phyloP scores from a whole-genome alignment of 2,888 invertebrate species.

The Amaurobius ferox region DNA sequence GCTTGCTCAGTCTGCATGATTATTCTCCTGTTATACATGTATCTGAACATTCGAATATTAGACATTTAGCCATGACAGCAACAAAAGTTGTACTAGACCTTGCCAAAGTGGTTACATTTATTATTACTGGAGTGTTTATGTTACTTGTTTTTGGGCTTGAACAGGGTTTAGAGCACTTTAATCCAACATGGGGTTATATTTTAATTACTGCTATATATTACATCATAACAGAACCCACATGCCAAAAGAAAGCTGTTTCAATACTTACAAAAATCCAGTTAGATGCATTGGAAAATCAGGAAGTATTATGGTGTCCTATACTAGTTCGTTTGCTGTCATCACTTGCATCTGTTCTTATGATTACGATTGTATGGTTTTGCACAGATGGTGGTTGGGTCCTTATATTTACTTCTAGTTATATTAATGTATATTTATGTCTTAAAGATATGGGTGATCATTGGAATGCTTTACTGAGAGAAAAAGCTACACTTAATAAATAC shows the following conservation, averaged over 20 bases:
- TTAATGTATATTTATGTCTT: constrained; percentile 71
- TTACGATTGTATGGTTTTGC: constrained; percentile 71
- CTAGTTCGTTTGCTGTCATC: constrained; percentile 78
- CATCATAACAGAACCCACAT: constrained; percentile 83
- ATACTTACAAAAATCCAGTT: constrained; percentile 81
- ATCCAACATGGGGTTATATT: constrained; percentile 84
- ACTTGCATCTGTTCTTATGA: constrained; percentile 68
- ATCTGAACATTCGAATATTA: constrained; percentile 84
- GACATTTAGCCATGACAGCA: constrained; percentile 88
- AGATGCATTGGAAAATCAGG: constrained; percentile 84
- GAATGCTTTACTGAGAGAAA: constrained; percentile 81
- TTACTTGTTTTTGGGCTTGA: constrained; percentile 86
- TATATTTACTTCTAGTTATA: constrained; percentile 66
- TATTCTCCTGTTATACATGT: constrained; percentile 87
- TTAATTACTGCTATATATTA: constrained; percentile 84
- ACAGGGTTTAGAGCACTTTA: constrained; percentile 86
- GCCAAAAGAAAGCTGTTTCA: constrained; percentile 83
- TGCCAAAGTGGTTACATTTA: constrained; percentile 88
- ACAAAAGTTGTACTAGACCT: constrained; percentile 88
- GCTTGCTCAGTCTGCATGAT: constrained; percentile 85
- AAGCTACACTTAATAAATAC: constrained; percentile 80
- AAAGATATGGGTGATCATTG: constrained; percentile 75
- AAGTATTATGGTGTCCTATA: constrained; percentile 84
- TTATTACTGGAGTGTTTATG: constrained; percentile 87
- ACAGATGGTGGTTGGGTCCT: constrained; percentile 72